phyloP scores from a whole-genome alignment of 2,797 vertebrate genomes.

The Sebastes iracundus region DNA sequence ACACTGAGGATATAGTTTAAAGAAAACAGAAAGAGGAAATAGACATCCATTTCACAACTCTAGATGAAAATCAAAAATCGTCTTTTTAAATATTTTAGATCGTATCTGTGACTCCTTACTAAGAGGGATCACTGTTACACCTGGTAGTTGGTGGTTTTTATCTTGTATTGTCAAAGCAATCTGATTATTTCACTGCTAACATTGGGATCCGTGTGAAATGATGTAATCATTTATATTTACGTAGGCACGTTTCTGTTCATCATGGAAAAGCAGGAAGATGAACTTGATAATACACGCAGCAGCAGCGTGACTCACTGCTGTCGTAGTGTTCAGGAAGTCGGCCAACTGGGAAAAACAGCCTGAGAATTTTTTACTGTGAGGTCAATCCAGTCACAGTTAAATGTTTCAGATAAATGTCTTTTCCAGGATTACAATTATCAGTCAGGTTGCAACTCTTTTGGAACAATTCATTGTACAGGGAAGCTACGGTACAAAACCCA shows the following conservation, averaged over 20 bases:
- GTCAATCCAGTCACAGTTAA: conserved; percentile 13
- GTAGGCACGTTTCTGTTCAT: neutral
- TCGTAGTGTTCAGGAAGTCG: neutral
- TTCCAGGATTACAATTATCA: neutral
- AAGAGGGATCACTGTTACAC: neutral
- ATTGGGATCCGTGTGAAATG: neutral
- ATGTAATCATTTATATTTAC: neutral
- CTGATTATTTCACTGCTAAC: neutral
- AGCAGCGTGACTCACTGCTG: conserved; percentile 51
- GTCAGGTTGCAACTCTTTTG: neutral
- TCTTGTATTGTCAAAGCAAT: neutral
- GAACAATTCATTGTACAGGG: neutral
- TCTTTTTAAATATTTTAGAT: neutral
- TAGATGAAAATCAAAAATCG: neutral
- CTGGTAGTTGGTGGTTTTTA: neutral
- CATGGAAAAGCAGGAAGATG: conserved; percentile 10
- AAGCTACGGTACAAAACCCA: neutral
- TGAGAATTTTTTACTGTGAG: conserved; percentile 2
- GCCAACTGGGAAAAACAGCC: neutral
- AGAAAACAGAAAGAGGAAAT: neutral
- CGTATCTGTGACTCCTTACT: neutral
- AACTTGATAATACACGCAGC: neutral
- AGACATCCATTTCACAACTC: neutral
- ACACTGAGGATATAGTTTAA: neutral
- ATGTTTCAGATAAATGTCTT: neutral